phyloP scores from a whole-genome alignment of 2,113 vertebrate species.

The Dendrocopos noguchii region DNA sequence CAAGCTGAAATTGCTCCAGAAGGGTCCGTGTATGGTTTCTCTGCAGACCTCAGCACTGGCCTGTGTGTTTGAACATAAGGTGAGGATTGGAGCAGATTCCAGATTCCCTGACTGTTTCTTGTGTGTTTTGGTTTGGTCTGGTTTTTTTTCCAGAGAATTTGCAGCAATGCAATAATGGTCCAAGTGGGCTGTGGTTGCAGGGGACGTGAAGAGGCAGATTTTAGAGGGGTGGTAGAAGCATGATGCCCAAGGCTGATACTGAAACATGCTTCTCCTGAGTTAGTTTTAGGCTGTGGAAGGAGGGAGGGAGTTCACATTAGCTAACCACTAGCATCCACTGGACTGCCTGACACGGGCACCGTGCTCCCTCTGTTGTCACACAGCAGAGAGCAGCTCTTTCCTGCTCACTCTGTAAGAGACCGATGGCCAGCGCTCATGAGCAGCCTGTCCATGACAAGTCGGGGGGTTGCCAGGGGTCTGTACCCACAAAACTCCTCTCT shows the following conservation, averaged over 20 bases:
- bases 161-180: neutral
- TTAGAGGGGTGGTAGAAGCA: neutral
- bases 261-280: neutral
- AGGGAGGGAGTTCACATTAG: accelerated
- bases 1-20: neutral
- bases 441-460: neutral
- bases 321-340: neutral
- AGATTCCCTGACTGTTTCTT: neutral
- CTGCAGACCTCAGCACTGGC: neutral
- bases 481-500: neutral
- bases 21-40: neutral
- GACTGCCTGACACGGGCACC: neutral
- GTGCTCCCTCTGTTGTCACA: neutral
- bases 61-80: neutral
- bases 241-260: neutral
- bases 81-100: neutral
- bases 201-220: neutral
- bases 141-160: neutral
- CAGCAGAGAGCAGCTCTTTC: neutral
- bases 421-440: accelerated
- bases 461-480: neutral
- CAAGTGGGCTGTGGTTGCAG: neutral
- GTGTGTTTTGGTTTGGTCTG: no score
- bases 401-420: accelerated
- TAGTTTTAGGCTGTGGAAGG: neutral